These are phyloP conservation scores for Brienomyrus longianalis DNA, from an alignment of 2,113 vertebrate species.

Conservation along the genomic window DNA sequence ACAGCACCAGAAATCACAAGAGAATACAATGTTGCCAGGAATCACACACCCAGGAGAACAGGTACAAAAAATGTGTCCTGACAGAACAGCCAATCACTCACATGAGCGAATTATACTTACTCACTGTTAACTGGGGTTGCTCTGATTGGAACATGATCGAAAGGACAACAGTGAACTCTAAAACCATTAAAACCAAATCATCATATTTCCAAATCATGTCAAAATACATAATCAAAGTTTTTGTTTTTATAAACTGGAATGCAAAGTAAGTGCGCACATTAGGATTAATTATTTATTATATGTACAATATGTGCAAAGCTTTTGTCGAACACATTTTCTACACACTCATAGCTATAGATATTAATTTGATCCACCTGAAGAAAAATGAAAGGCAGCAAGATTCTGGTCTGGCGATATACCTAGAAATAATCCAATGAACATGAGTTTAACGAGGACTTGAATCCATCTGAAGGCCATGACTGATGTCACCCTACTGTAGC, in stretches of 20 bases:
- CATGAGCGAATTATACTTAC: neutral
- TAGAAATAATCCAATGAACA: neutral
- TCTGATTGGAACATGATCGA: neutral
- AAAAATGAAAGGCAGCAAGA: neutral
- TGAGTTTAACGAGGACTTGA: neutral
- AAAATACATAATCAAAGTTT: neutral
- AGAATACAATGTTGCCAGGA: neutral
- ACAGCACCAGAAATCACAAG: neutral
- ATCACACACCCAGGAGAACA: neutral
- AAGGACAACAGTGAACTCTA: neutral
- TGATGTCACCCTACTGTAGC: neutral
- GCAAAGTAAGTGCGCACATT: neutral
- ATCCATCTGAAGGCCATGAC: neutral
- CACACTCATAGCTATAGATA: neutral
- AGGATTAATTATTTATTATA: neutral
- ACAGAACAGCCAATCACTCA: slow-evolving; percentile 8
- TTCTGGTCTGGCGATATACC: neutral
- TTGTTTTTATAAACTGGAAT: neutral
- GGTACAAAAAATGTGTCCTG: neutral
- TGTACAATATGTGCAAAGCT: neutral
- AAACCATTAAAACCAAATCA: neutral
- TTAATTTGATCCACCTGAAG: neutral
- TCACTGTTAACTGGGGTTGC: neutral
- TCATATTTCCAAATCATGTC: neutral
- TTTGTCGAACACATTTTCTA: neutral